phyloP scores from a whole-genome alignment of 2,113 vertebrate genomes.

The Myiagra hebetior region DNA sequence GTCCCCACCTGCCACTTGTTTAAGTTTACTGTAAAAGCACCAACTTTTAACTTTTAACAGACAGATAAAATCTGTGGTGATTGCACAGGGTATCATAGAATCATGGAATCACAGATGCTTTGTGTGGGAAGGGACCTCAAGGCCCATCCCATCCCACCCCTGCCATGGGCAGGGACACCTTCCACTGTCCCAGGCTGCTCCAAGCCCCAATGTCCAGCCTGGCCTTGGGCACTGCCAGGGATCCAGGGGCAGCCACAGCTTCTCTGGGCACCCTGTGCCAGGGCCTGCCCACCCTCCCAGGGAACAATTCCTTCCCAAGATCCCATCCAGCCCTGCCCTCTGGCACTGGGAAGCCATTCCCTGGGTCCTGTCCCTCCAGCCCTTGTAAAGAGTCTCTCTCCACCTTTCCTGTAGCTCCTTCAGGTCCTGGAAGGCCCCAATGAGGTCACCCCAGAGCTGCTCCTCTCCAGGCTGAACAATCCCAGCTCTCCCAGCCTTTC shows the following conservation, averaged over 20 bases:
- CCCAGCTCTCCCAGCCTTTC: background rate
- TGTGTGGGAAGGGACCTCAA: background rate
- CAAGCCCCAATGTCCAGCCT: background rate
- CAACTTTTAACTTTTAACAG: background rate
- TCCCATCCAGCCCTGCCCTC: background rate
- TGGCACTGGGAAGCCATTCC: background rate
- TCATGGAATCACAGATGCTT: background rate
- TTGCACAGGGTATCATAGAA: background rate
- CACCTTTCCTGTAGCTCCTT: fast-evolving
- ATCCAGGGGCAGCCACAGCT: background rate
- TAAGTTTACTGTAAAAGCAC: background rate
- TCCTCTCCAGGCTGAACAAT: background rate
- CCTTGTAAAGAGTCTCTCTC: fast-evolving
- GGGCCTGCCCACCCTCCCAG: background rate
- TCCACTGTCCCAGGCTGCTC: background rate
- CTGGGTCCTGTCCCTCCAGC: fast-evolving
- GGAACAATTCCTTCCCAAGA: background rate
- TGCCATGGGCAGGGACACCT: background rate
- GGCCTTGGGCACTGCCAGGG: background rate
- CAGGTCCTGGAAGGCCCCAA: fast-evolving
- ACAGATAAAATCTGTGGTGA: background rate
- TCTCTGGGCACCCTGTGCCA: background rate
- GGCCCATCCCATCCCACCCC: fast-evolving
- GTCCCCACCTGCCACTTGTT: background rate
- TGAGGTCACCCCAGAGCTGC: background rate